These are phyloP conservation scores for Petrolisthes manimaculis DNA, from an alignment of 2,888 invertebrate genomes.

Conservation along the genomic window DNA sequence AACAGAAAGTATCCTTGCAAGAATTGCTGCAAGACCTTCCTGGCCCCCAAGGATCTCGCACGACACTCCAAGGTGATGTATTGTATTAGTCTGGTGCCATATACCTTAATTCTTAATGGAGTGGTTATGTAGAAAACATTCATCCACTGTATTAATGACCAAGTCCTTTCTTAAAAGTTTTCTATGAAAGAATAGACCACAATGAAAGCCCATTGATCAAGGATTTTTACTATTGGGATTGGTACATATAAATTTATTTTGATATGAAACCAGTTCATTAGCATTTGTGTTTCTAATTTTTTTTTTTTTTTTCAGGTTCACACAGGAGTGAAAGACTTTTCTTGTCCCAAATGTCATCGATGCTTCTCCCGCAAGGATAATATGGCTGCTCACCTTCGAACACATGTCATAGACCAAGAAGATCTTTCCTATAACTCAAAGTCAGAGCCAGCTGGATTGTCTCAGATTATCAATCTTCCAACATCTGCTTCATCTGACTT, in stretches of 20 bases:
- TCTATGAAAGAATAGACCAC: no score
- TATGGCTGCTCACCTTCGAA: slow-evolving; percentile 52
- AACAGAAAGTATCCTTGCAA: slow-evolving; percentile 41
- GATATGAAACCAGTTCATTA: not conserved
- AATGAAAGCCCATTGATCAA: no score
- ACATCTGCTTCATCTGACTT: slow-evolving; percentile 15
- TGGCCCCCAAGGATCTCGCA: slow-evolving; percentile 51
- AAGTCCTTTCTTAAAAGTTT: no score
- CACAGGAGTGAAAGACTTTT: slow-evolving; percentile 45
- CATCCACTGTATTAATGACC: no score
- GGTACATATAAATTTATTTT: no score
- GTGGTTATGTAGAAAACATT: no score
- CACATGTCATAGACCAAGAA: slow-evolving; percentile 15
- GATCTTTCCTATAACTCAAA: not conserved
- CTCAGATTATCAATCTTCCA: slow-evolving; percentile 26
- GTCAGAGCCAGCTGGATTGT: not conserved
- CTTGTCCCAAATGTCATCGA: slow-evolving; percentile 40
- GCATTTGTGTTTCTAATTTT: not conserved
- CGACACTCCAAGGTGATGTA: slow-evolving; percentile 47
- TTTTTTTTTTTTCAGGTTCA: slow-evolving; percentile 41
- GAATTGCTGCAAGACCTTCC: slow-evolving; percentile 43
- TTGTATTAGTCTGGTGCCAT: not conserved
- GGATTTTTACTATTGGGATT: no score
- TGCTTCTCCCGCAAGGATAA: slow-evolving; percentile 56
- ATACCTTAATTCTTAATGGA: no score